Base-by-base conservation (phyloP, 1,140 invertebrate genomes). In the Acyrthosiphon pisum region DNA sequence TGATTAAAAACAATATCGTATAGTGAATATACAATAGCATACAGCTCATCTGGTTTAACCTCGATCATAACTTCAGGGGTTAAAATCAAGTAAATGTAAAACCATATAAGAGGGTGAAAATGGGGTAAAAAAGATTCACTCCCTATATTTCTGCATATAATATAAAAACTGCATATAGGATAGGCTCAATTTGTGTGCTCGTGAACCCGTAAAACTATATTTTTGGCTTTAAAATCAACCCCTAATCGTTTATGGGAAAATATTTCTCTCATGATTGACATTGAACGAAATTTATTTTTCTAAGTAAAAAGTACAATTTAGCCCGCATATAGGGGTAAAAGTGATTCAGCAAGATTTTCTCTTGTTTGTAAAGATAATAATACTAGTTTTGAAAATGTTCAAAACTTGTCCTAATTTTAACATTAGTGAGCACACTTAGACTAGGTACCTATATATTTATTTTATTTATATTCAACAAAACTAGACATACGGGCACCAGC, bases 401-500 rank as follows among this genome's bases (percentile, higher is more conserved):
- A 86, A 93, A 93, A 93, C 68, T 93, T 56, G 81, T 86, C 50
- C 91, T 84, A 86, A 84, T 93, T 93, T 93, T 84, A 56, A 93
- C 48, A 23, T 50, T 86, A 93, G 84, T 93, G 76, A 56, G 23
- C 23, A 53, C 91, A 53, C 81, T 48, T 93, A 60, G 14, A 93
- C 22, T 46, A 46, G 44, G 44, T 46, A 46, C 44, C 44, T 46
- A 46, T 76, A 37, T 56, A 83, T 92, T 92, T 92, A 83, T 90
- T 90, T 89, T 76, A 76, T 41, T 92, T 81, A 81, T 83, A 81
- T 92, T 81, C 44, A 48, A 83, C 90, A n/a, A 50, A 30, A 53
- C 91, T 50, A 93, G 91, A 86, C 91, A 93, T 93, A 93, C 91
- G 91, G 91, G 91, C 91, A 93, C 91, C 91, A 93, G 91, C 81